phyloP scores from a whole-genome alignment of 1,140 invertebrate species.

The Leptoteleia sp. region DNA sequence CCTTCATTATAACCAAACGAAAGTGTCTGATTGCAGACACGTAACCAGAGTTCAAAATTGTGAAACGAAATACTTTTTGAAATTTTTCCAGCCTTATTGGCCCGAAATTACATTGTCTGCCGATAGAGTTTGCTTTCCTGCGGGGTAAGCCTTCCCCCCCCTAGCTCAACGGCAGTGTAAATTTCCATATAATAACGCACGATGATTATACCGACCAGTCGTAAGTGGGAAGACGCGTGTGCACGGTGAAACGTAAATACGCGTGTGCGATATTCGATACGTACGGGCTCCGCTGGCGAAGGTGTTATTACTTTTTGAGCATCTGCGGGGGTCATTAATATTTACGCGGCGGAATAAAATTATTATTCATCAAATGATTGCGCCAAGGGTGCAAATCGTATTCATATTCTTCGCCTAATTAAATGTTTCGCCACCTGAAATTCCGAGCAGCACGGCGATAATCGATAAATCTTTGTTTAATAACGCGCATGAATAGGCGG shows the following conservation, averaged over 20 bases:
- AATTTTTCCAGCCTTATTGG: conserved; percentile 21
- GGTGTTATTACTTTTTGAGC: conserved; percentile 52
- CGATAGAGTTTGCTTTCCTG: conserved; percentile 26
- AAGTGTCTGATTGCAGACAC: no score
- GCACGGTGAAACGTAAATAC: conserved; percentile 41
- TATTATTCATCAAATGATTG: conserved; percentile 40
- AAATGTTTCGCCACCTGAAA: conserved; percentile 4
- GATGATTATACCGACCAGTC: conserved; percentile 47
- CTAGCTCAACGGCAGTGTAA: conserved; percentile 29
- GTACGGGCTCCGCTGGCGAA: conserved; percentile 2
- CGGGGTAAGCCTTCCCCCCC: no score
- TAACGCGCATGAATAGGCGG: no score
- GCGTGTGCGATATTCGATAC: conserved; percentile 33
- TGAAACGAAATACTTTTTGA: conserved; percentile 15
- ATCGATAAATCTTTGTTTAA: conserved; percentile 26
- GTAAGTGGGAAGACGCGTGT: conserved; percentile 50
- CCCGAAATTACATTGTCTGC: conserved; percentile 25
- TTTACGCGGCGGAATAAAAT: conserved; percentile 40
- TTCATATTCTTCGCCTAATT: conserved; percentile 21
- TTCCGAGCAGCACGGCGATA: neutral
- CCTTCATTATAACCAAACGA: no score
- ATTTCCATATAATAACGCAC: conserved; percentile 58
- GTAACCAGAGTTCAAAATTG: no score
- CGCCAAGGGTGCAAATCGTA: conserved; percentile 10
- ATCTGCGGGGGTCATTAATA: conserved; percentile 56